Evolutionary conservation across 2,888 invertebrate species (phyloP).

Genomic region (Eupithecia dodoneata): DNA sequence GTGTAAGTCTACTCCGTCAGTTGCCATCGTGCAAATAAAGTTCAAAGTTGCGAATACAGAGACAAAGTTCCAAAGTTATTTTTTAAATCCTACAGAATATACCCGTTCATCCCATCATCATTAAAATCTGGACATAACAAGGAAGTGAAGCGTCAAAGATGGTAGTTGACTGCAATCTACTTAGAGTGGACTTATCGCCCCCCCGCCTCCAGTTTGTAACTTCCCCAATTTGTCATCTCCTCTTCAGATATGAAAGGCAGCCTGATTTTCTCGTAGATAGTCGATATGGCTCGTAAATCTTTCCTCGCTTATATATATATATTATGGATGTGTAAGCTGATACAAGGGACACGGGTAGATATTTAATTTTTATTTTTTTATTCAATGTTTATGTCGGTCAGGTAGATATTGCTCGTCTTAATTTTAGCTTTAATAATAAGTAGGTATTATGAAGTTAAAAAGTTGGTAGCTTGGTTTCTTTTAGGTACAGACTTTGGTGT

Average conservation of each 20-base stretch:
- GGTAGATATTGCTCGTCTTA: not conserved
- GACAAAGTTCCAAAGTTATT: too few species aligned
- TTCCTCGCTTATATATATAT: slow-evolving; percentile 14
- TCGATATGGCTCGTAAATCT: slow-evolving; percentile 17
- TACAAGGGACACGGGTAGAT: not conserved
- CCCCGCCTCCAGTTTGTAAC: slow-evolving; percentile 26
- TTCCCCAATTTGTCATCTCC: slow-evolving; percentile 37
- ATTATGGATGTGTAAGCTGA: not conserved
- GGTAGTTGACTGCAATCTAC: not conserved
- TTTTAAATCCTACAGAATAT: not conserved
- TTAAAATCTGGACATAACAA: slow-evolving; percentile 19
- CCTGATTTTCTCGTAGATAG: slow-evolving; percentile 28
- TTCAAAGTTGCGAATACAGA: not conserved
- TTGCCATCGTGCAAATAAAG: not conserved
- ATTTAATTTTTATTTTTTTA: too few species aligned
- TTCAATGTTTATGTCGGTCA: too few species aligned
- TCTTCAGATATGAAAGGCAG: slow-evolving; percentile 36
- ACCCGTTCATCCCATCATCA: not conserved
- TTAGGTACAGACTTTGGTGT: not conserved
- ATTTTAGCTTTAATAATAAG: not conserved
- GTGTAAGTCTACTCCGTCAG: not conserved
- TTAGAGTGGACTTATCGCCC: slow-evolving; percentile 33
- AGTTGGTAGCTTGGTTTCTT: not conserved
- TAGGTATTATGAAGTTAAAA: not conserved
- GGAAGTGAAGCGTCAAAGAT: slow-evolving; percentile 18